Conservation (phyloP, 2,888 invertebrate genomes). For the Saturnia pavonia region DNA sequence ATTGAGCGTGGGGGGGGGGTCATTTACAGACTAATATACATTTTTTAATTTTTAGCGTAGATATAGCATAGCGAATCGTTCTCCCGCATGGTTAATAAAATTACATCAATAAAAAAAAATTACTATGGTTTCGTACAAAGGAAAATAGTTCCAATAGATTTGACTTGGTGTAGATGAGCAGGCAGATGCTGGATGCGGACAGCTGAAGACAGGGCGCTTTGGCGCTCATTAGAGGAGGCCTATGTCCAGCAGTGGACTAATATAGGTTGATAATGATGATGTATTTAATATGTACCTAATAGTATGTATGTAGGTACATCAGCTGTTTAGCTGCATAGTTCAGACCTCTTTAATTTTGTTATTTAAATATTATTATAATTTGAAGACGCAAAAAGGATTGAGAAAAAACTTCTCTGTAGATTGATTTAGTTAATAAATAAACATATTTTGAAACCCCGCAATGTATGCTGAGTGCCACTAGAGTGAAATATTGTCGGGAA, state of each 20-base stretch:
- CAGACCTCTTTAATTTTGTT: background rate
- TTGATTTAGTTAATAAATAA: constrained; percentile 32
- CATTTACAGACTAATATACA: background rate
- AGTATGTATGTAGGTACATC: too few species aligned
- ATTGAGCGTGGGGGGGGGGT: too few species aligned
- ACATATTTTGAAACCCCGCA: constrained; percentile 53
- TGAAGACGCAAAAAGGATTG: background rate
- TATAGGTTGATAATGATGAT: too few species aligned
- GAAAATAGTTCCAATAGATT: too few species aligned
- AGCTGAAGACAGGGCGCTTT: too few species aligned
- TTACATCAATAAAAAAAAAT: too few species aligned
- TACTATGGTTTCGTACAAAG: background rate
- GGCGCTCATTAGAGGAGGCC: too few species aligned
- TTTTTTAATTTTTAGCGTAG: background rate
- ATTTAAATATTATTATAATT: background rate
- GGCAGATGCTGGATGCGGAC: too few species aligned
- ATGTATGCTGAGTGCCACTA: constrained; percentile 55
- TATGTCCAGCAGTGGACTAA: too few species aligned
- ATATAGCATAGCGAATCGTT: background rate
- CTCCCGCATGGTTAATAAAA: background rate
- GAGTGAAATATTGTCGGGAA: constrained; percentile 71
- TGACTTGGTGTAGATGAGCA: too few species aligned
- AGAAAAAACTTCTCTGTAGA: constrained; percentile 24
- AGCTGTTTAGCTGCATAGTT: too few species aligned
- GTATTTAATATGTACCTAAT: too few species aligned